Conservation (phyloP, 2,888 invertebrate genomes). For the Stomorhina lunata region DNA sequence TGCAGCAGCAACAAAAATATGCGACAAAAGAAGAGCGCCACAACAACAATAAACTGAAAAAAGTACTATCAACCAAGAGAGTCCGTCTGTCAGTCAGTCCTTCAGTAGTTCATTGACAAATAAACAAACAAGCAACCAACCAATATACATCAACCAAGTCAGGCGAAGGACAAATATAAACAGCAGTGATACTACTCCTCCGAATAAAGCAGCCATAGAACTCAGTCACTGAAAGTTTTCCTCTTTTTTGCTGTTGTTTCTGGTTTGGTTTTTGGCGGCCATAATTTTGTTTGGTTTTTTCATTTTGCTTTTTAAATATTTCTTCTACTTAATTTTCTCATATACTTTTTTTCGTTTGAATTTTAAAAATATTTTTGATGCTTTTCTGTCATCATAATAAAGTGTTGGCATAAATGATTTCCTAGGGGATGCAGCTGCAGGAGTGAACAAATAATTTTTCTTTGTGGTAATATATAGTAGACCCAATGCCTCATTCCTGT, state of each 20-base stretch:
- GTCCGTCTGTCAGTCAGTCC: slow-evolving; percentile 14
- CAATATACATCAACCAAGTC: too few relatives aligned
- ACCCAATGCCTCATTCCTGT: too few relatives aligned
- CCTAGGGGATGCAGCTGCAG: background rate
- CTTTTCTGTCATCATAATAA: slow-evolving; percentile 6
- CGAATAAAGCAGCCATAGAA: slow-evolving; percentile 51
- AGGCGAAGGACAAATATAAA: slow-evolving; percentile 15
- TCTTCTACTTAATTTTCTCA: slow-evolving; percentile 37
- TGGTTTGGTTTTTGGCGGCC: slow-evolving; percentile 46
- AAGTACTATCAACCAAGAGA: slow-evolving; percentile 23
- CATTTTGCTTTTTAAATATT: slow-evolving; percentile 44
- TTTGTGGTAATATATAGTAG: too few relatives aligned
- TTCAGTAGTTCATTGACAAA: background rate
- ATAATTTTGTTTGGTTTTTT: slow-evolving; percentile 60
- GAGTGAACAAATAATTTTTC: too few relatives aligned
- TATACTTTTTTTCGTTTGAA: background rate
- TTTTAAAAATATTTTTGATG: slow-evolving; percentile 2
- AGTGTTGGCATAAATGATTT: slow-evolving; percentile 11
- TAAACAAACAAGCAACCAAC: background rate
- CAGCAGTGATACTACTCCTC: slow-evolving; percentile 7
- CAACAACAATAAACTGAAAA: slow-evolving; percentile 40
- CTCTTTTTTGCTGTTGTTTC: background rate
- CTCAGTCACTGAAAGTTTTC: slow-evolving; percentile 6
- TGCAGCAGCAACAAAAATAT: background rate
- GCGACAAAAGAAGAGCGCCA: background rate